These are phyloP conservation scores for Sphenopsis melanotis DNA, from an alignment of 2,797 vertebrate species.

Conservation along the genomic window DNA sequence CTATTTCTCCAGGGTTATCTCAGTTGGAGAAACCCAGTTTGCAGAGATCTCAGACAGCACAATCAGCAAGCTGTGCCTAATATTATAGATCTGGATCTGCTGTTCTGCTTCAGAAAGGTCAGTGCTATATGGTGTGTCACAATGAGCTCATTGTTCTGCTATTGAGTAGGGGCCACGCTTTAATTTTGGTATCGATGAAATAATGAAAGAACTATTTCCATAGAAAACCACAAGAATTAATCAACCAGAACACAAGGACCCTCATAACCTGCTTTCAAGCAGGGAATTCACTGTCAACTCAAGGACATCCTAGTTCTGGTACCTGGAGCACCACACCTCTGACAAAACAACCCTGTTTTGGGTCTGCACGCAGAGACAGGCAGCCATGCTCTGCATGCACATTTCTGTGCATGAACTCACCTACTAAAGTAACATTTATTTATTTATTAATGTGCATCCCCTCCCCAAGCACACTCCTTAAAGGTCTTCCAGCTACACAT, in stretches of 20 bases:
- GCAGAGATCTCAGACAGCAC: not conserved
- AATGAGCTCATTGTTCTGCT: not conserved
- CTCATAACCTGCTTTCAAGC: not conserved
- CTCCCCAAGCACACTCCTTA: not conserved
- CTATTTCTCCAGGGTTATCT: not conserved
- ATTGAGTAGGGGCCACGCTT: not conserved
- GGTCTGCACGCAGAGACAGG: not conserved
- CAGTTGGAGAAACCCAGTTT: not conserved
- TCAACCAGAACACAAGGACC: constrained; percentile 5
- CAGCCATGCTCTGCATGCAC: not conserved
- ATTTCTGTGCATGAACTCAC: not conserved
- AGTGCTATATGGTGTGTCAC: not conserved
- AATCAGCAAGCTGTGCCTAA: not conserved
- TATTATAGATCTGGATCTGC: not conserved
- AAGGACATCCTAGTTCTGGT: not conserved
- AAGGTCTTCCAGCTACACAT: not conserved
- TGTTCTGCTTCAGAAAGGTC: not conserved
- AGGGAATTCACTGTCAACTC: not conserved
- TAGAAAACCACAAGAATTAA: constrained; percentile 6
- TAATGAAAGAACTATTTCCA: not conserved
- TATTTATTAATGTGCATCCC: not conserved
- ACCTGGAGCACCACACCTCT: not conserved
- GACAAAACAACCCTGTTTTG: not conserved
- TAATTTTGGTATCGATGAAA: not conserved
- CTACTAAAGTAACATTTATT: not conserved